A percentile compares a stretch with the other conserved stretches of the same genome.
These are phyloP conservation scores for Diplolepis rosae DNA, from an alignment of 2,888 invertebrate genomes.

Conservation along the genomic window DNA sequence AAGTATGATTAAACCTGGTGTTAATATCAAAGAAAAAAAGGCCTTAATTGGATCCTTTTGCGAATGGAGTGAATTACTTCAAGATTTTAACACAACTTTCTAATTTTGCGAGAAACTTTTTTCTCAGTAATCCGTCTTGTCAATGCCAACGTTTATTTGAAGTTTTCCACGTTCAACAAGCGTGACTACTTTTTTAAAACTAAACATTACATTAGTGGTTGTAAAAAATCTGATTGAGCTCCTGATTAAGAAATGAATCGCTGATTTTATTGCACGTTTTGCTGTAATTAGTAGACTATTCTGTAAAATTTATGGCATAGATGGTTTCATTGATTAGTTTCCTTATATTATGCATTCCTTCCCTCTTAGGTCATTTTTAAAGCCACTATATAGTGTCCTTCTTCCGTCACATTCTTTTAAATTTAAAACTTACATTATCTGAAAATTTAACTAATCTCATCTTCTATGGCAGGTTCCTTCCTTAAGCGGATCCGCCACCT, in stretches of 20 bases:
- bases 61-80: conserved; percentile 12
- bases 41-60: neutral
- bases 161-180: neutral
- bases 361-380: conserved; percentile 10
- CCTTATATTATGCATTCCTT: conserved; percentile 22
- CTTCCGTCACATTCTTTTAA: neutral
- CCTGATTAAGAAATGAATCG: conserved; percentile 19
- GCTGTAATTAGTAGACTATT: conserved; percentile 3
- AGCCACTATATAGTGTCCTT: too few species aligned
- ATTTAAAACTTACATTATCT: neutral
- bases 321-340: conserved; percentile 9
- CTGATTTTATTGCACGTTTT: neutral
- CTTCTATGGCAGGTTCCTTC: neutral
- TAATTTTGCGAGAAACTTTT: conserved; percentile 12
- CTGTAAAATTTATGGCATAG: conserved; percentile 15
- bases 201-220: neutral
- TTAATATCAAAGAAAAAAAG: neutral
- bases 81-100: conserved; percentile 22
- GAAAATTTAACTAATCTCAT: neutral
- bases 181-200: neutral
- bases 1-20: neutral
- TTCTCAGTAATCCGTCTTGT: conserved; percentile 1
- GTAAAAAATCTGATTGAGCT: conserved; percentile 20
- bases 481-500: too few species aligned
- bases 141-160: neutral